Conservation (phyloP, 1,140 invertebrate genomes). For the Orchesella cincta region DNA sequence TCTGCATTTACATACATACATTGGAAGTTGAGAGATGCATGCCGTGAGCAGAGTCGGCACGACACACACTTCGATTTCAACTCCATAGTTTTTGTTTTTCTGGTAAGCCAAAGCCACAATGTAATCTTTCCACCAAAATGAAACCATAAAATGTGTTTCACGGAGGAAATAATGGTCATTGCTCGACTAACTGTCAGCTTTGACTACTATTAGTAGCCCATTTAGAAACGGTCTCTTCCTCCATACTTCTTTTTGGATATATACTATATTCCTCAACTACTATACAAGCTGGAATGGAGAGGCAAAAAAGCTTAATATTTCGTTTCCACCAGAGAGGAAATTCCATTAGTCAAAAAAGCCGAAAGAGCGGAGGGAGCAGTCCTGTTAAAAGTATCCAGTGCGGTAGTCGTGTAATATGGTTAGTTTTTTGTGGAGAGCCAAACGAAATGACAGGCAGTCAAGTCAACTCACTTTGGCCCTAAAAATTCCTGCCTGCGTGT, state of each 20-base stretch:
- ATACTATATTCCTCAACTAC: no score
- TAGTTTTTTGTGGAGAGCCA: not conserved
- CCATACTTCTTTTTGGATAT: no score
- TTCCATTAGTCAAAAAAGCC: slow-evolving; percentile 29
- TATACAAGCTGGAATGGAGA: no score
- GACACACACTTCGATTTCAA: not conserved
- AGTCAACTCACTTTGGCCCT: not conserved
- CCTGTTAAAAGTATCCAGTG: not conserved
- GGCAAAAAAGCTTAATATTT: no score
- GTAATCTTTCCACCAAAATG: slow-evolving; percentile 2
- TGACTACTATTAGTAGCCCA: slow-evolving; percentile 26
- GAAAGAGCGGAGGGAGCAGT: not conserved
- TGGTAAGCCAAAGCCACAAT: not conserved
- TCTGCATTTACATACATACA: slow-evolving; percentile 13
- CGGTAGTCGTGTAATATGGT: not conserved
- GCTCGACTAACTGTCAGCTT: slow-evolving; percentile 22
- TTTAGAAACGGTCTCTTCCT: no score
- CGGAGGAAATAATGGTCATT: slow-evolving; percentile 2
- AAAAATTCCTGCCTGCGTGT: no score
- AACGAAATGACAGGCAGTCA: not conserved
- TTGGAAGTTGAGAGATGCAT: no score
- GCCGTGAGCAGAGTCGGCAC: not conserved
- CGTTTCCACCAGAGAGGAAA: slow-evolving; percentile 14
- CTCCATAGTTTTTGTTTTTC: not conserved
- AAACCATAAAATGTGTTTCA: slow-evolving; percentile 17